Evolutionary conservation across 2,888 invertebrate species (phyloP).

Genomic region (Troilus luridus): DNA sequence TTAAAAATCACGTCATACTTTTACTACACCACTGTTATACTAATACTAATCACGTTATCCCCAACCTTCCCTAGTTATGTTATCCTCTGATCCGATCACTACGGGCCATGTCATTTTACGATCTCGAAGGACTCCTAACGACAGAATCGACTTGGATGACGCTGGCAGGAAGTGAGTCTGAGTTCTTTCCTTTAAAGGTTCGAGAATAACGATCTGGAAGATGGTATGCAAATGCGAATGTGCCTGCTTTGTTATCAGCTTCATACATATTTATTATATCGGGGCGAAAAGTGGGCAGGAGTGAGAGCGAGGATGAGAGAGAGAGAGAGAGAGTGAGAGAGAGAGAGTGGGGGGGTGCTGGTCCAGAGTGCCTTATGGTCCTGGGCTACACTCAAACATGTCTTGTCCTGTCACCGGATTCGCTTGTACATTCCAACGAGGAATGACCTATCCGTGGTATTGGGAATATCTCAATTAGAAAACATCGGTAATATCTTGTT

Average conservation of each 20-base stretch:
- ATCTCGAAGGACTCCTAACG: not conserved
- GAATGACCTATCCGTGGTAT: not conserved
- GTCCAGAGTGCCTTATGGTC: constrained; percentile 48
- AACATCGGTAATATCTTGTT: not conserved
- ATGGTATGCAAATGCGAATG: constrained; percentile 55
- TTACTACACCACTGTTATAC: not conserved
- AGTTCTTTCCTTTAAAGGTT: constrained; percentile 56
- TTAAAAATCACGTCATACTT: too few relatives aligned
- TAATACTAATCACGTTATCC: not conserved
- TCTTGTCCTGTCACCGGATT: not conserved
- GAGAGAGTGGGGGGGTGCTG: not conserved
- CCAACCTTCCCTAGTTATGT: not conserved
- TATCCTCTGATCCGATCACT: not conserved
- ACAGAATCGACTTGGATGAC: constrained; percentile 24
- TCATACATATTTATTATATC: constrained; percentile 56
- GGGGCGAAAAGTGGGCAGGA: constrained; percentile 51
- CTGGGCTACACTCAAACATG: not conserved
- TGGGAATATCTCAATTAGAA: not conserved
- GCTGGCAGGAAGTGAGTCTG: constrained; percentile 44
- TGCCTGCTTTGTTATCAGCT: constrained; percentile 54
- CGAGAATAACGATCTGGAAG: constrained; percentile 56
- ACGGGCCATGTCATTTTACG: not conserved
- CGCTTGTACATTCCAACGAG: not conserved
- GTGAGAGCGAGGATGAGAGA: constrained; percentile 17
- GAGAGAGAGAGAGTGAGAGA: not conserved